phyloP scores from a whole-genome alignment of 1,140 invertebrate species.

The Globodera ellingtonae region DNA sequence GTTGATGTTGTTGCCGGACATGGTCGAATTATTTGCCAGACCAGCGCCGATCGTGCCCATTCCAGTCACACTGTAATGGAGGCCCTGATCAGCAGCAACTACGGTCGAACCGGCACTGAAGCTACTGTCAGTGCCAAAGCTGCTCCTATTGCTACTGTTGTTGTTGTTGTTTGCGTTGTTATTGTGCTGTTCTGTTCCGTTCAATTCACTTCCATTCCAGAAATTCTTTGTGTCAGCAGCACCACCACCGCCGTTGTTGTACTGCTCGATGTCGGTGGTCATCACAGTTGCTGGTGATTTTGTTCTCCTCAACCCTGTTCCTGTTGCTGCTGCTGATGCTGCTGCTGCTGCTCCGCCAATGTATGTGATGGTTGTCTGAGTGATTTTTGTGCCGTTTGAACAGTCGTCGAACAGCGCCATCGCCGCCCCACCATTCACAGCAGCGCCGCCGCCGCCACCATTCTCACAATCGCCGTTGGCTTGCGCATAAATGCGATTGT shows the following conservation, averaged over 20 bases:
- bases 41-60: neutral
- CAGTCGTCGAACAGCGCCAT: too few species aligned
- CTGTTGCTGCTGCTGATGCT: neutral
- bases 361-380: conserved; percentile 13
- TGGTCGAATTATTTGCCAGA: too few species aligned
- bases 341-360: conserved; percentile 12
- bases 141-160: neutral
- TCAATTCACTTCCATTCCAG: neutral
- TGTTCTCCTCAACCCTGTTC: neutral
- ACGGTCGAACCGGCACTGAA: neutral
- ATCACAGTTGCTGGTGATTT: neutral
- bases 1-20: neutral
- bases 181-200: neutral
- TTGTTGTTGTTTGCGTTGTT: neutral
- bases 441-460: neutral
- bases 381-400: neutral
- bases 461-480: neutral
- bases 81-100: neutral
- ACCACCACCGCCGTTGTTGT: neutral
- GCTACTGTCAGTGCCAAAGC: neutral
- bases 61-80: neutral
- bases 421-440: neutral
- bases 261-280: neutral
- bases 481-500: conserved; percentile 13
- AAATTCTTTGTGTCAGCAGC: too few species aligned